Conservation (phyloP, 2,888 invertebrate genomes). For the Harpalus rubripes region DNA sequence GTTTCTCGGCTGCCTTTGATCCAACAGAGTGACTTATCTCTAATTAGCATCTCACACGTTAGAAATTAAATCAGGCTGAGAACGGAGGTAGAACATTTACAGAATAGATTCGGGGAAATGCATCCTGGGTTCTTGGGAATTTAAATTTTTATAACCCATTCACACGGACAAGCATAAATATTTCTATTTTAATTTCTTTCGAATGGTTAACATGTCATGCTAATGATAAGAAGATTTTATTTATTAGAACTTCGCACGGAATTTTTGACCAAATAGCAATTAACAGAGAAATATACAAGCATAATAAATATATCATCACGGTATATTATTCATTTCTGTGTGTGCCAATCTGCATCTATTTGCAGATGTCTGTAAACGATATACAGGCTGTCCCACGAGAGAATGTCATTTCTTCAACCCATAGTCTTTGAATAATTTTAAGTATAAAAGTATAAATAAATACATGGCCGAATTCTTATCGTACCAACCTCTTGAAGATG, state of each 20-base stretch:
- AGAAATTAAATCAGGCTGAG: slow-evolving; percentile 24
- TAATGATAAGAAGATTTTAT: slow-evolving; percentile 2
- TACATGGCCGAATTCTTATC: too few species aligned
- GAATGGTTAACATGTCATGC: too few species aligned
- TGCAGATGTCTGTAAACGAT: too few species aligned
- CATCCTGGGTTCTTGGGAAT: slow-evolving; percentile 23
- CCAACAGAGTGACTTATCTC: slow-evolving; percentile 27
- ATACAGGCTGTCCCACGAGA: too few species aligned
- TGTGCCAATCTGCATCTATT: too few species aligned
- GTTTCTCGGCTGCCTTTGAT: slow-evolving; percentile 29
- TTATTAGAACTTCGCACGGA: background rate
- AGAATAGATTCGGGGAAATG: slow-evolving; percentile 29
- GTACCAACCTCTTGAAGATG: too few species aligned
- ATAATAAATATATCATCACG: too few species aligned
- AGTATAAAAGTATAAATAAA: too few species aligned
- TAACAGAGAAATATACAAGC: too few species aligned
- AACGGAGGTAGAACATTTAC: background rate
- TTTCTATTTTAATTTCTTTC: slow-evolving; percentile 28
- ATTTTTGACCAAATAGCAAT: background rate
- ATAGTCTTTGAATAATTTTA: too few species aligned
- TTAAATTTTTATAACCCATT: slow-evolving; percentile 25
- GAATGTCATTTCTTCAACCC: too few species aligned
- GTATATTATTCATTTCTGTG: too few species aligned
- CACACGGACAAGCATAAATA: slow-evolving; percentile 1
- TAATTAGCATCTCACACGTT: slow-evolving; percentile 51